Base-by-base conservation (phyloP, 2,113 vertebrate genomes). In the Neogobius melanostomus region DNA sequence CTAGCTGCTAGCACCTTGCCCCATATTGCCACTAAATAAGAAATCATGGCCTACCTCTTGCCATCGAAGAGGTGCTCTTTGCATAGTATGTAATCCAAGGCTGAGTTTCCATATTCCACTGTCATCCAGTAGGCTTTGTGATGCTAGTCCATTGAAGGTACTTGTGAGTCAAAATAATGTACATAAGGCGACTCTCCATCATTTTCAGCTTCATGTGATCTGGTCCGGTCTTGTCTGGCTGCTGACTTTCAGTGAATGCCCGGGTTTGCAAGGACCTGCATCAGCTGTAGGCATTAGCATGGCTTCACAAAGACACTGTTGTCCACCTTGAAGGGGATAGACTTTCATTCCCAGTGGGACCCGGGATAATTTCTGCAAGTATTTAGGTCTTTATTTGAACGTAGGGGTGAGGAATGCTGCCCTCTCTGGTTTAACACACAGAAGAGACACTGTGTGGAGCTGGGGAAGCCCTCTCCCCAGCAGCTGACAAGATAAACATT, bases 251-350 rank as follows among this genome's bases (percentile, higher is more conserved):
- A 61, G 59, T 45, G 59, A 61, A 9, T 44, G 59, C 6, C 42
- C 10, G 2, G 43, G 14, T 3, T 43, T n/a, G 59, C 15, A 42
- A 0, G 59, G 59, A 45, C 42, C 12, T 61, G 59, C 42, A n/a
- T 1, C 15, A 42, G 8, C 42, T 61, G 59, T 61, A 42, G 59
- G 59, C 59, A 61, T 61, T 43, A 44, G 36, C 59, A n/a, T 61
- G 59, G 59, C 59, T 45, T 15, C 59, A 61, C 59, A 61, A 61
- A 61, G 59, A 45, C 59, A 61, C 59, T n/a, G 59, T 88, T 90
- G 89, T 91, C 82, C 88, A 87, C 87, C 77, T 86, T 66, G 68
- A 74, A 59, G 48, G 61, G 62, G 57, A 78, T 79, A 77, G 48
- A 77, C 71, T 82, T 84, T 67, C 77, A 50, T 36, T 85, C 86